Evolutionary conservation across 2,888 invertebrate genomes (phyloP), one percentile per base, ranked within the genome.

Genomic region (Ametastegia equiseti): DNA sequence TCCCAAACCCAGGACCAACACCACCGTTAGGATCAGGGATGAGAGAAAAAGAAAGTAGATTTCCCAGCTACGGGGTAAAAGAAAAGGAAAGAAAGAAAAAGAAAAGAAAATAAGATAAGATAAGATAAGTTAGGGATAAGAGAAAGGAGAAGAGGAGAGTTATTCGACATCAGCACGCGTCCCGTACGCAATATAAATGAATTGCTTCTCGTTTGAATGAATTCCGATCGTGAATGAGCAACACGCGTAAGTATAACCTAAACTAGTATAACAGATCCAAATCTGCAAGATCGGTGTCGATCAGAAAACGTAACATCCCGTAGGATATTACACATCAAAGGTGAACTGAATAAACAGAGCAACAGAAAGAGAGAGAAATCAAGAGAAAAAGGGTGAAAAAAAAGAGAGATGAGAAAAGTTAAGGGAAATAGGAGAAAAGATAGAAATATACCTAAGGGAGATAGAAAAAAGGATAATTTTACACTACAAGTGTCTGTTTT

Each of bases 141-240:
- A 23, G 30, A 13, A 30, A 63, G 27, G 30, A 30, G 19, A 27
- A 30, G 27, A 57, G 19, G 60, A 0, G 36, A 19, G 23, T 67
- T 36, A n/a, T n/a, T 11, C 67, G 67, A 67, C 67, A 42, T 67
- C 67, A 67, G 67, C 67, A 67, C 67, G 67, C 23, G 67, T 23
- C 39, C 39, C 19, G 39, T 39, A 39, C 67, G 67, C 67, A 67
- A 67, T 67, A 67, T 67, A 67, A 67, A 67, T 67, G 67, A 67
- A 67, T 67, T 67, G 67, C 4, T 63, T 63, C 63, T 63, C 15
- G 63, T 63, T 63, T 63, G 33, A 63, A 63, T 63, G 63, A 63
- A 63, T 63, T 63, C 63, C 63, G 67, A 67, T 67, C 67, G 67
- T 42, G 67, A 67, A 67, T 67, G 39, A 67, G 63, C 30, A 6